Percentiles rank a stretch among this genome's conserved stretches.
These are phyloP conservation scores for Agrenia bidenticulata DNA, from an alignment of 2,888 invertebrate genomes.

Conservation along the genomic window DNA sequence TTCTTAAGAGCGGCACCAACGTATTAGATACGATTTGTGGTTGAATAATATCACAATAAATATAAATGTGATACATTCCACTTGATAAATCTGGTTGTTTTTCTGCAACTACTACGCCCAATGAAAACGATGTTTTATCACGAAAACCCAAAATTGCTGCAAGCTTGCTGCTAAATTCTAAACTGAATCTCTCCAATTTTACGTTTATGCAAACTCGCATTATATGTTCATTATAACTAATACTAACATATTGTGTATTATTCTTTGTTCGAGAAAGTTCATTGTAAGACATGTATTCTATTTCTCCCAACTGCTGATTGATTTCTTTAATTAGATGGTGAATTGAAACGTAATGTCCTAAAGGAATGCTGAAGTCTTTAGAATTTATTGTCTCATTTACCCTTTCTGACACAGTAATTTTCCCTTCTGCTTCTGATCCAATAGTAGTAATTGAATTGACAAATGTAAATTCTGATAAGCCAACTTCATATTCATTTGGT, in stretches of 20 bases:
- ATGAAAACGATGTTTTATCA: neutral
- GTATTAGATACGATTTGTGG: conserved; percentile 7
- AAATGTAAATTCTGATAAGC: neutral
- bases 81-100: neutral
- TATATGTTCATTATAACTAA: no score
- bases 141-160: neutral
- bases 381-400: no score
- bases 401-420: no score
- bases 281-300: no score
- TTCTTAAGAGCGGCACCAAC: conserved; percentile 17
- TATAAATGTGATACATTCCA: conserved; percentile 18
- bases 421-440: neutral
- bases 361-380: no score
- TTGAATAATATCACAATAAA: conserved; percentile 18
- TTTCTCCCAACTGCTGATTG: no score
- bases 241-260: no score
- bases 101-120: neutral
- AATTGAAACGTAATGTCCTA: no score
- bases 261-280: no score
- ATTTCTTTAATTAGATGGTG: no score
- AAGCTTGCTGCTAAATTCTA: neutral
- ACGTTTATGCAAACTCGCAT: no score
- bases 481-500: neutral
- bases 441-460: neutral
- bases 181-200: no score